phyloP scores from a whole-genome alignment of 2,797 vertebrate species.

The Streptopelia turtur region DNA sequence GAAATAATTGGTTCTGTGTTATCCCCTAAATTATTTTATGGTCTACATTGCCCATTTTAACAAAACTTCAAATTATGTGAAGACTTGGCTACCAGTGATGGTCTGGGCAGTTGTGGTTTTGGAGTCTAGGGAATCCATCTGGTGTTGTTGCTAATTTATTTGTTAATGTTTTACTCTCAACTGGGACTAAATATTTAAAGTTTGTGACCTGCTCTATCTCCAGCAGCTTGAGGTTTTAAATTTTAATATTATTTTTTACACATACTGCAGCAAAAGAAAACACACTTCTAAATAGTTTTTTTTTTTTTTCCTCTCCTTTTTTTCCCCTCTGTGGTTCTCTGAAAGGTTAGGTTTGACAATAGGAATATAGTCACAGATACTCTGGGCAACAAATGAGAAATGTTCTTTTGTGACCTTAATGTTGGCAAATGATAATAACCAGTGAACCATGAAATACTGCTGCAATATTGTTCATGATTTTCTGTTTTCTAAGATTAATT shows the following conservation, averaged over 20 bases:
- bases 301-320: constrained; percentile 7
- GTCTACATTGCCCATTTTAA: background rate
- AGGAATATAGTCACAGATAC: constrained; percentile 62
- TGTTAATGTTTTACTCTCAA: constrained; percentile 20
- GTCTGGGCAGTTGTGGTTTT: background rate
- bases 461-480: constrained; percentile 71
- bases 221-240: constrained; percentile 41
- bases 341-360: constrained; percentile 75
- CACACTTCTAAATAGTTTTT: constrained; percentile 29
- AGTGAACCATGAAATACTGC: constrained; percentile 74
- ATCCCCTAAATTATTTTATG: background rate
- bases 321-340: constrained; percentile 31
- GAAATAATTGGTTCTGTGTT: background rate
- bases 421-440: constrained; percentile 73
- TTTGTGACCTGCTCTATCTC: constrained; percentile 29
- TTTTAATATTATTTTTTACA: constrained; percentile 70
- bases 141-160: background rate
- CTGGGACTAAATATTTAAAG: constrained; percentile 27
- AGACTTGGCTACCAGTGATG: background rate
- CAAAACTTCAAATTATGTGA: background rate
- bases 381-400: constrained; percentile 70
- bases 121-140: background rate
- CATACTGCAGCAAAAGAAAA: constrained; percentile 28
- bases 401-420: constrained; percentile 75
- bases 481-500: constrained; percentile 80